phyloP scores from a whole-genome alignment of 1,140 invertebrate species.

The Drosophila repleta region DNA sequence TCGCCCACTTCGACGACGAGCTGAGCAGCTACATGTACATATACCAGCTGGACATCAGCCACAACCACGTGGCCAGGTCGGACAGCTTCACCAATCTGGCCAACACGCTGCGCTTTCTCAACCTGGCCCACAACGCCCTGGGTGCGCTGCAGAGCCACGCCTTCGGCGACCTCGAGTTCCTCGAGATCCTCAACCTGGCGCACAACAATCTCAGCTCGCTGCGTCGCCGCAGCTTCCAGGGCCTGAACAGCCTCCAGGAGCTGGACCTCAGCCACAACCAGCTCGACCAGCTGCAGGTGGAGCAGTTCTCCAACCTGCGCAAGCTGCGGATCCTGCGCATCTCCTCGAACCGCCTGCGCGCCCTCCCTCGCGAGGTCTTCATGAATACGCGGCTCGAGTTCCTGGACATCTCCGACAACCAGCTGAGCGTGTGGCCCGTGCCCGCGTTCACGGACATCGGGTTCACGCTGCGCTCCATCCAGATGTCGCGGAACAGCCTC shows the following conservation, averaged over 20 bases:
- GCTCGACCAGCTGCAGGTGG: constrained; percentile 90
- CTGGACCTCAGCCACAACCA: constrained; percentile 92
- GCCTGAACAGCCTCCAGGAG: constrained; percentile 89
- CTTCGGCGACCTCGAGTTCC: constrained; percentile 88
- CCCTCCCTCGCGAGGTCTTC: constrained; percentile 91
- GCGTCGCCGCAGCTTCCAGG: constrained; percentile 90
- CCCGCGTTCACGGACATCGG: constrained; percentile 90
- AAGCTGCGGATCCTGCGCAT: constrained; percentile 91
- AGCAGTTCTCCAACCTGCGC: constrained; percentile 91
- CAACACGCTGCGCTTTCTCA: constrained; percentile 87
- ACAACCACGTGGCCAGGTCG: constrained; percentile 88
- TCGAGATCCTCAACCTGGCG: constrained; percentile 90
- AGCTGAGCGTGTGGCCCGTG: constrained; percentile 90
- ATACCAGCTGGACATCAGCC: constrained; percentile 89
- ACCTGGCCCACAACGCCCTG: constrained; percentile 91
- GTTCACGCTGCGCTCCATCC: constrained; percentile 89
- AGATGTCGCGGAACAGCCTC: constrained; percentile 91
- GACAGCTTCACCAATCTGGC: constrained; percentile 87
- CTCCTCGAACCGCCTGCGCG: constrained; percentile 90
- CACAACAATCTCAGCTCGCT: constrained; percentile 90
- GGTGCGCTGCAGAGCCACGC: constrained; percentile 88
- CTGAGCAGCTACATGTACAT: constrained; percentile 85
- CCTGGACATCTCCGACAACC: constrained; percentile 91
- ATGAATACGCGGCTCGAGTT: constrained; percentile 91
- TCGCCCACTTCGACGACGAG: constrained; percentile 86